These are phyloP conservation scores for Centropristis striata DNA, from an alignment of 2,113 vertebrate species.

Conservation along the genomic window DNA sequence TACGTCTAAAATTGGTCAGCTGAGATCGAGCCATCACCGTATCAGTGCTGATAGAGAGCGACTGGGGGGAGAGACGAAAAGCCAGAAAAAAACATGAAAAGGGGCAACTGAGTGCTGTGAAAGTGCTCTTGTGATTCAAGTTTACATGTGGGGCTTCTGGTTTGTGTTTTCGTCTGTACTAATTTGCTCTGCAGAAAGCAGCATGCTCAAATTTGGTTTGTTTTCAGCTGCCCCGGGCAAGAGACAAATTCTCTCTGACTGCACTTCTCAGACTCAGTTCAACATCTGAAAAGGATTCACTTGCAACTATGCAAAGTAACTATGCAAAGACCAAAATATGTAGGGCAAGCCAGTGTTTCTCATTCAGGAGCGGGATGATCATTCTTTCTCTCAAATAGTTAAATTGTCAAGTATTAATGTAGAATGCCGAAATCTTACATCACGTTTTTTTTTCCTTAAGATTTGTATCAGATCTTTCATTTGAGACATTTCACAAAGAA, in stretches of 20 bases:
- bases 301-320: conserved; percentile 62
- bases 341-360: conserved; percentile 53
- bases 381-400: conserved; percentile 19
- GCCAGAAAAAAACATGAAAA: neutral
- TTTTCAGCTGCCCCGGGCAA: conserved; percentile 68
- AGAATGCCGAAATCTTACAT: conserved; percentile 41
- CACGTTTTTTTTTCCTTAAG: conserved; percentile 19
- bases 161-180: conserved; percentile 66
- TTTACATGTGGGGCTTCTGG: conserved; percentile 78
- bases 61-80: conserved; percentile 22
- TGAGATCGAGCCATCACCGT: conserved; percentile 32
- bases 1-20: conserved; percentile 53
- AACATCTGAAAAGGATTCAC: conserved; percentile 68
- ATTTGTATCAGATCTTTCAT: conserved; percentile 36
- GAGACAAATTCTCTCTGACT: conserved; percentile 73
- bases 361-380: conserved; percentile 29
- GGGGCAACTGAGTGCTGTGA: conserved; percentile 36
- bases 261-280: conserved; percentile 60
- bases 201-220: conserved; percentile 72
- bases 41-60: conserved; percentile 8
- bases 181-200: conserved; percentile 75
- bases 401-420: conserved; percentile 27
- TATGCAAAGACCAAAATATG: conserved; percentile 58
- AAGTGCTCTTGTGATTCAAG: conserved; percentile 49
- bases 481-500: conserved; percentile 25